Evolutionary conservation across 2,888 invertebrate genomes (phyloP).

Genomic region (Drosophila neutralis): DNA sequence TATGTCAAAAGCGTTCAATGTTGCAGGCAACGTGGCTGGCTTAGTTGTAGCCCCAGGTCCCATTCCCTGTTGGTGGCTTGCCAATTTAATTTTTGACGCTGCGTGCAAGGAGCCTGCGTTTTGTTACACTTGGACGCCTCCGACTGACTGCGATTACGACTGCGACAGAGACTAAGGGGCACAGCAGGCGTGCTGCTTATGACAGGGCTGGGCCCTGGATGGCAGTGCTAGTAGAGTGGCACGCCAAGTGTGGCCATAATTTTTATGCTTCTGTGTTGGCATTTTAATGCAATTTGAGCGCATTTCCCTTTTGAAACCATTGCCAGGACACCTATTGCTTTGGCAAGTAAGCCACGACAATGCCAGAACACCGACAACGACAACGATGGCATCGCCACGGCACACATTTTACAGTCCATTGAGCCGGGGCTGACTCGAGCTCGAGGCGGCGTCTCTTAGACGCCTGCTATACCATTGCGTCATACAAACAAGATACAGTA

Average conservation of each 20-base stretch:
- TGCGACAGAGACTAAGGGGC: conserved; percentile 36
- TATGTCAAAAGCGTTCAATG: conserved; percentile 80
- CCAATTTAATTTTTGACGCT: conserved; percentile 83
- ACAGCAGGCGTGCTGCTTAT: conserved; percentile 75
- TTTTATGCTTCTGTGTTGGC: conserved; percentile 79
- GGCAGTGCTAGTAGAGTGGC: conserved; percentile 26
- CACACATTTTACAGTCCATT: conserved; percentile 81
- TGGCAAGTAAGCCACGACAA: conserved; percentile 65
- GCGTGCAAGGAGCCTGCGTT: conserved; percentile 75
- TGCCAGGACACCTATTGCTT: conserved; percentile 81
- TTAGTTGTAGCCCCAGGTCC: conserved; percentile 33
- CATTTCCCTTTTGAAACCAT: conserved; percentile 80
- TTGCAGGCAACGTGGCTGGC: conserved; percentile 59
- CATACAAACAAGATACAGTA: conserved; percentile 60
- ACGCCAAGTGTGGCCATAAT: conserved; percentile 78
- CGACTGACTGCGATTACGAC: conserved; percentile 51
- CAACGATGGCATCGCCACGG: conserved; percentile 34
- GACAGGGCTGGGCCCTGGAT: conserved; percentile 54
- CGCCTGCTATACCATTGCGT: conserved; percentile 67
- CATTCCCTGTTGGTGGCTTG: conserved; percentile 75
- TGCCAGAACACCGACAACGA: conserved; percentile 36
- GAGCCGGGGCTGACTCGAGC: conserved; percentile 52
- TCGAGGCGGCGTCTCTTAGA: conserved; percentile 63
- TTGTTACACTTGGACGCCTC: conserved; percentile 81
- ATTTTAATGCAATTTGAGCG: conserved; percentile 80